phyloP scores from a whole-genome alignment of 2,888 invertebrate species.

The Julus scandinavius region DNA sequence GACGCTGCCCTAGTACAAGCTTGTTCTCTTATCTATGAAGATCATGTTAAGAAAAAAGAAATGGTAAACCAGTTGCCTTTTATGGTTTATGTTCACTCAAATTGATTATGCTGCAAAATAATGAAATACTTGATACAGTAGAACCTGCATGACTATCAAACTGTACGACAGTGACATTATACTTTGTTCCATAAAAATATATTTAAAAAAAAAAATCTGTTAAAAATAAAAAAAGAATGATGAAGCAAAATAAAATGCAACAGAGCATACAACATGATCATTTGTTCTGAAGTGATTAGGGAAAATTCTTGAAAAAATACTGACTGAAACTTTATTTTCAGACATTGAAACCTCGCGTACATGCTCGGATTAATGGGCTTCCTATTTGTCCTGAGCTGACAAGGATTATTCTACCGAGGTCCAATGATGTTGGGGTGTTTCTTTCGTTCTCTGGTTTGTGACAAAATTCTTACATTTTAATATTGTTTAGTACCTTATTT shows the following conservation, averaged over 20 bases:
- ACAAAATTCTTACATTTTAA: neutral
- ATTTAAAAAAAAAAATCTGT: no score
- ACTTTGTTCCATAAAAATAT: no score
- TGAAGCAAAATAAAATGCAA: no score
- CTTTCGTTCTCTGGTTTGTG: slow-evolving; percentile 63
- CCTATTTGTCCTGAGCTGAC: slow-evolving; percentile 66
- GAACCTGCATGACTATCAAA: no score
- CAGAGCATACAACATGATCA: no score
- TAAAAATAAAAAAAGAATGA: no score
- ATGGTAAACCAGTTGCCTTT: slow-evolving; percentile 50
- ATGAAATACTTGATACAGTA: no score
- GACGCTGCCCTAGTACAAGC: slow-evolving; percentile 62
- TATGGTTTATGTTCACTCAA: no score
- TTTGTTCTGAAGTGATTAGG: no score
- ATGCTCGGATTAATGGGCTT: slow-evolving; percentile 65
- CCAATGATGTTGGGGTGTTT: slow-evolving; percentile 65
- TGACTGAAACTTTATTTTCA: slow-evolving; percentile 57
- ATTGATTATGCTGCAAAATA: no score
- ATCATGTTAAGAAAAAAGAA: slow-evolving; percentile 58
- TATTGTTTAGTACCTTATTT: no score
- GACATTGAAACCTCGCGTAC: slow-evolving; percentile 64
- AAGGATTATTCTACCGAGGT: slow-evolving; percentile 64
- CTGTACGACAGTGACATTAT: no score
- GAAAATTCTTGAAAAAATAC: slow-evolving; percentile 23
- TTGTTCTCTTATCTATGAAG: slow-evolving; percentile 53